Conservation (phyloP, 2,888 invertebrate genomes). For the Trichogramma evanescens region DNA sequence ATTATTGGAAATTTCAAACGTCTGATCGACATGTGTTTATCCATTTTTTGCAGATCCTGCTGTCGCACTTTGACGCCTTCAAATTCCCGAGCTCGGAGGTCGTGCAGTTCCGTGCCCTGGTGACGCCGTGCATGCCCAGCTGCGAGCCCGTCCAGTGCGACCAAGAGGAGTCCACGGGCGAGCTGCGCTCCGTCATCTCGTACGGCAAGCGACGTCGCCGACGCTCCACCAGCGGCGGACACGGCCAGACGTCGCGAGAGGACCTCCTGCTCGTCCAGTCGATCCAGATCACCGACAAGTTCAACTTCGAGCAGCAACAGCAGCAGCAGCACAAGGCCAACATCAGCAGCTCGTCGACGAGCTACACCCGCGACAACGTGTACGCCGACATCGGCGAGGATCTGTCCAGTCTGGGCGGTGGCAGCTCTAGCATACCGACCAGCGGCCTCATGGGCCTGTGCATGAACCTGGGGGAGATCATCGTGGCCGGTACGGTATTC, state of each 20-base stretch:
- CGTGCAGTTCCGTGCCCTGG: constrained; percentile 90
- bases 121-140: constrained; percentile 87
- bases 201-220: constrained; percentile 73
- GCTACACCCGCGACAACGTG: neutral
- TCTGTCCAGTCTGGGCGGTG: constrained; percentile 34
- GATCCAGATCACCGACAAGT: constrained; percentile 88
- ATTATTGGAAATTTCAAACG: too few relatives aligned
- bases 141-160: constrained; percentile 90
- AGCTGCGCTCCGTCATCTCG: constrained; percentile 73
- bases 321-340: neutral
- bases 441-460: constrained; percentile 52
- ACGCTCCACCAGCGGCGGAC: constrained; percentile 48
- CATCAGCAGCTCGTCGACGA: neutral
- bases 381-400: neutral
- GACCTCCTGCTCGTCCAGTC: constrained; percentile 83
- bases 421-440: constrained; percentile 30
- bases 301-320: constrained; percentile 63
- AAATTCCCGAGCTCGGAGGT: constrained; percentile 93
- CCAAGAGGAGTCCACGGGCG: constrained; percentile 74
- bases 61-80: constrained; percentile 91
- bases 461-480: constrained; percentile 71
- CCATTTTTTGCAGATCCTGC: constrained; percentile 58
- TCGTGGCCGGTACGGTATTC: constrained; percentile 80
- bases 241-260: constrained; percentile 59
- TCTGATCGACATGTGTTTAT: neutral